Conservation (phyloP, 2,888 invertebrate genomes). For the Tigriopus californicus region DNA sequence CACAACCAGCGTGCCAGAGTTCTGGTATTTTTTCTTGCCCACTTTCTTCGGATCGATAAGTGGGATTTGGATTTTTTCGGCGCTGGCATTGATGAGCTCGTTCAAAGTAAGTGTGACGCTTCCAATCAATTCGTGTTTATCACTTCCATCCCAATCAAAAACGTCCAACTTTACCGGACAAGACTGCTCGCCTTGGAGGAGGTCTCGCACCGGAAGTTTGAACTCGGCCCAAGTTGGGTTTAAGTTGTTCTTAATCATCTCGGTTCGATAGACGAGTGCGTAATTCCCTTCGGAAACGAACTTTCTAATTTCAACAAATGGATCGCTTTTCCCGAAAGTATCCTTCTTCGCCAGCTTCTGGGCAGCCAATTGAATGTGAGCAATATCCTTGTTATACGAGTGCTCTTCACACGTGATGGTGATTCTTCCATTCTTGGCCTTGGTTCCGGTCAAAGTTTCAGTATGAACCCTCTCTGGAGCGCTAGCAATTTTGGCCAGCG, state of each 20-base stretch:
- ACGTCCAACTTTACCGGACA: slow-evolving; percentile 31
- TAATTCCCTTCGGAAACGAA: slow-evolving; percentile 20
- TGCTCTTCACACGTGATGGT: slow-evolving; percentile 26
- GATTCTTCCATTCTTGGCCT: slow-evolving; percentile 17
- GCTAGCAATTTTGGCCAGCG: slow-evolving; percentile 34
- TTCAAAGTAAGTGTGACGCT: slow-evolving; percentile 26
- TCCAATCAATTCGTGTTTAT: slow-evolving; percentile 31
- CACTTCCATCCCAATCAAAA: slow-evolving; percentile 32
- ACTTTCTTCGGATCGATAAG: slow-evolving; percentile 30
- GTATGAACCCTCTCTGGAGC: slow-evolving; percentile 20
- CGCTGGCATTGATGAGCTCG: slow-evolving; percentile 25
- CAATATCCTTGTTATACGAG: slow-evolving; percentile 24
- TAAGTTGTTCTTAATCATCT: slow-evolving; percentile 31
- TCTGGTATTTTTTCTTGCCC: slow-evolving; percentile 31
- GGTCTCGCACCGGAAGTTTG: slow-evolving; percentile 24
- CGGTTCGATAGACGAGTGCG: slow-evolving; percentile 32
- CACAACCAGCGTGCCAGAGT: slow-evolving; percentile 32
- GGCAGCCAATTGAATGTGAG: slow-evolving; percentile 25
- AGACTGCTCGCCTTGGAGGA: slow-evolving; percentile 31
- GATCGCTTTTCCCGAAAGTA: slow-evolving; percentile 27
- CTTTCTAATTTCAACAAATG: slow-evolving; percentile 25
- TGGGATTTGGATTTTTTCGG: slow-evolving; percentile 23
- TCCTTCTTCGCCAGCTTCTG: slow-evolving; percentile 26
- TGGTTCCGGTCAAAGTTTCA: neutral
- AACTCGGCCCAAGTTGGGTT: slow-evolving; percentile 35